These are phyloP conservation scores for Ganaspis brasiliensis DNA, from an alignment of 2,888 invertebrate species.

Conservation along the genomic window DNA sequence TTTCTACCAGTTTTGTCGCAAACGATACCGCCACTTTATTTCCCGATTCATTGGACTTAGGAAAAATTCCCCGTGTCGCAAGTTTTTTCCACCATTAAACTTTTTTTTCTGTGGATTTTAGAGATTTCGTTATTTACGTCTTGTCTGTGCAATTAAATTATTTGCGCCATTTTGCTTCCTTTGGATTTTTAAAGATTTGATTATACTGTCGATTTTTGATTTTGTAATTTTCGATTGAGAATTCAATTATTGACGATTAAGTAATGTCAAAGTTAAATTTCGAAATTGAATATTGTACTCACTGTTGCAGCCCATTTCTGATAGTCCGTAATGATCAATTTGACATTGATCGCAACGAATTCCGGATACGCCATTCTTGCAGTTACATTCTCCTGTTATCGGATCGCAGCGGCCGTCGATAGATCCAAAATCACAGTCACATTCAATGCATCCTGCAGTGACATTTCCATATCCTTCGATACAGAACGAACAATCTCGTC, in stretches of 20 bases:
- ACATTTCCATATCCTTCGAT: slow-evolving; percentile 87
- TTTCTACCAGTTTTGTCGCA: neutral
- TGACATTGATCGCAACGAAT: slow-evolving; percentile 89
- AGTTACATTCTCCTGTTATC: slow-evolving; percentile 89
- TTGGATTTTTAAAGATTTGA: no score
- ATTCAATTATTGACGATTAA: no score
- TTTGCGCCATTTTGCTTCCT: no score
- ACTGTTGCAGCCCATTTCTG: slow-evolving; percentile 86
- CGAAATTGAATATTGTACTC: slow-evolving; percentile 76
- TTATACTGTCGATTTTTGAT: no score
- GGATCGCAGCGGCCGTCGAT: slow-evolving; percentile 86
- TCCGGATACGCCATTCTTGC: slow-evolving; percentile 90
- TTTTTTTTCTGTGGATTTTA: neutral
- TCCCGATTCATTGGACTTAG: slow-evolving; percentile 32
- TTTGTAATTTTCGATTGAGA: no score
- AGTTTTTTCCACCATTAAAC: slow-evolving; percentile 14
- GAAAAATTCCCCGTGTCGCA: slow-evolving; percentile 34
- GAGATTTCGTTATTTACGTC: no score
- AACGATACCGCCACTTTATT: slow-evolving; percentile 37
- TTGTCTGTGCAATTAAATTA: no score
- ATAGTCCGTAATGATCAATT: slow-evolving; percentile 87
- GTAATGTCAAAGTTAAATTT: neutral
- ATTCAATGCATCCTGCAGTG: slow-evolving; percentile 89
- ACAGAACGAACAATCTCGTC: slow-evolving; percentile 84
- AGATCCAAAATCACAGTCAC: slow-evolving; percentile 90